Conservation (phyloP, 2,888 invertebrate species). For the Apamea anceps region DNA sequence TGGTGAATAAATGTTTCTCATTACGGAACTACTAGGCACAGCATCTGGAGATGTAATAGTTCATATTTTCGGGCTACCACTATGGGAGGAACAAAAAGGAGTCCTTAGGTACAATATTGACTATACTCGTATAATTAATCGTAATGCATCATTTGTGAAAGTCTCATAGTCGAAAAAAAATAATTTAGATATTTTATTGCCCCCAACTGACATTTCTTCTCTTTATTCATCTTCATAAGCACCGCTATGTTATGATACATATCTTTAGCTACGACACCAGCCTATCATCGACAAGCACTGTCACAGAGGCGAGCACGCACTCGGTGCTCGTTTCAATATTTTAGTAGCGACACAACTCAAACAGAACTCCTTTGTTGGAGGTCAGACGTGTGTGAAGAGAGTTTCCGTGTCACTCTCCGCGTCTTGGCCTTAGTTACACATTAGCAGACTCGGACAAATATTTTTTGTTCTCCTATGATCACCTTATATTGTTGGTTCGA, state of each 20-base stretch:
- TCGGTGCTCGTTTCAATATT: constrained; percentile 88
- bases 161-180: not conserved
- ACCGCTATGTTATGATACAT: not conserved
- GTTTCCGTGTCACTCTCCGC: constrained; percentile 88
- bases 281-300: constrained; percentile 73
- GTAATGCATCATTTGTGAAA: not conserved
- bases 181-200: not conserved
- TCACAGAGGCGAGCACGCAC: constrained; percentile 82
- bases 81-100: not conserved
- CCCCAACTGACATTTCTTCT: not conserved
- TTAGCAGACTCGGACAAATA: constrained; percentile 86
- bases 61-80: not conserved
- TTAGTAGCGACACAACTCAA: constrained; percentile 89
- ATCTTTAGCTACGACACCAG: constrained; percentile 69
- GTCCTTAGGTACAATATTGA: not conserved
- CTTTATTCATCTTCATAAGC: not conserved
- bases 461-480: constrained; percentile 88
- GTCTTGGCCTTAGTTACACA: constrained; percentile 86
- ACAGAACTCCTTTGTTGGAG: constrained; percentile 89
- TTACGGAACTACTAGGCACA: not conserved
- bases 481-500: constrained; percentile 80
- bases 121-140: not conserved
- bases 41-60: not conserved
- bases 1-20: not conserved
- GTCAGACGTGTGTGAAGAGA: constrained; percentile 89